Percentiles rank a stretch among this genome's conserved stretches.
Evolutionary conservation across 1,140 invertebrate genomes (phyloP).

Genomic region (Panonychus citri): DNA sequence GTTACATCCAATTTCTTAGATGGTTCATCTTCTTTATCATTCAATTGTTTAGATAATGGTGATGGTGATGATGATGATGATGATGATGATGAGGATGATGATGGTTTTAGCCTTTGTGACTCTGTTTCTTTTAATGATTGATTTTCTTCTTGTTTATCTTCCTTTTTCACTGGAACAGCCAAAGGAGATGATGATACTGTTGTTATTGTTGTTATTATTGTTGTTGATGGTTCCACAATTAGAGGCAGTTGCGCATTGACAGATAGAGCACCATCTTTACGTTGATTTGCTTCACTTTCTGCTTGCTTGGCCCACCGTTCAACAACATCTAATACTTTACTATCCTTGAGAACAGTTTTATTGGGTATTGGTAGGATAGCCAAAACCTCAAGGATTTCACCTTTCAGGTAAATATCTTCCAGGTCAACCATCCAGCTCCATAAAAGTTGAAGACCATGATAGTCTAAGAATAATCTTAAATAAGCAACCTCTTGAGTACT

Average conservation of each 20-base stretch:
- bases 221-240: neutral
- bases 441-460: slow-evolving; percentile 66
- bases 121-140: neutral
- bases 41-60: too few relatives aligned
- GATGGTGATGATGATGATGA: too few relatives aligned
- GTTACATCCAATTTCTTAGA: too few relatives aligned
- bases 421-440: slow-evolving; percentile 73
- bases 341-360: slow-evolving; percentile 73
- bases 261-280: neutral
- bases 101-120: too few relatives aligned
- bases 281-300: neutral
- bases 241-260: neutral
- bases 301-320: slow-evolving; percentile 40
- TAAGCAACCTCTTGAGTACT: slow-evolving; percentile 24
- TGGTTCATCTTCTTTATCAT: neutral
- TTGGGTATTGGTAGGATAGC: slow-evolving; percentile 67
- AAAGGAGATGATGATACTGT: neutral
- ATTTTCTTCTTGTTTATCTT: neutral
- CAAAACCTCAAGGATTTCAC: slow-evolving; percentile 17
- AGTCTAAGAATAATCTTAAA: slow-evolving; percentile 64
- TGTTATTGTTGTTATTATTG: neutral
- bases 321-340: slow-evolving; percentile 50
- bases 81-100: neutral
- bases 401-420: slow-evolving; percentile 14
- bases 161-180: neutral